These are phyloP conservation scores for Puma concolor DNA, from an alignment of 2,113 vertebrate genomes.

Conservation along the genomic window DNA sequence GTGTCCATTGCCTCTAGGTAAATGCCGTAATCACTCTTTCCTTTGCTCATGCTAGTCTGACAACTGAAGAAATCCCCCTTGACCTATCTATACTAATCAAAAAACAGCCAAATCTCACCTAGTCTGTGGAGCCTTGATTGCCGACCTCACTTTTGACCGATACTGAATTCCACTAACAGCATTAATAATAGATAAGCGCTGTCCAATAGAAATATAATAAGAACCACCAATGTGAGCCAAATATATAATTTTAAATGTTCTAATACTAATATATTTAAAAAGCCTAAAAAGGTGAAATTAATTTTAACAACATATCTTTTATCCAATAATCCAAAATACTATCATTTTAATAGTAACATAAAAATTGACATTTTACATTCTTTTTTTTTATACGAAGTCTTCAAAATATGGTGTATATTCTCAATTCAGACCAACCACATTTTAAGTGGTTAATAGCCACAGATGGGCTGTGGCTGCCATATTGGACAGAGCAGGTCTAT, in stretches of 20 bases:
- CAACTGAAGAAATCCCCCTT: not conserved
- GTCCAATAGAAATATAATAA: not conserved
- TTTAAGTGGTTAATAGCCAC: not conserved
- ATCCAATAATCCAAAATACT: not conserved
- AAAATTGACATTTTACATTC: not conserved
- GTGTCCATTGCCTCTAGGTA: not conserved
- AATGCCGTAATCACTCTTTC: not conserved
- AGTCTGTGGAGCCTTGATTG: not conserved
- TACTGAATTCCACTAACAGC: not conserved
- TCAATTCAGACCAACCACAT: not conserved
- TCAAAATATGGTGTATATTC: not conserved
- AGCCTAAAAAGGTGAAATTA: not conserved
- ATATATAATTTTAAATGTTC: not conserved
- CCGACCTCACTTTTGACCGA: not conserved
- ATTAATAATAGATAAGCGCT: not conserved
- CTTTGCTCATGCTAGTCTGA: constrained; percentile 1
- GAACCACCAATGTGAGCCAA: not conserved
- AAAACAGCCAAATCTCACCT: not conserved
- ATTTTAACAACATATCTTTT: not conserved
- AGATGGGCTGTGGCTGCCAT: not conserved
- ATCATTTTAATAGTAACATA: not conserved
- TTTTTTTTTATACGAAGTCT: not conserved
- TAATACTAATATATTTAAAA: not conserved
- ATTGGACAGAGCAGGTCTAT: not conserved
- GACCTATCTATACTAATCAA: not conserved